These are phyloP conservation scores for Crax fasciolata DNA, from an alignment of 2,797 vertebrate species.

Conservation along the genomic window DNA sequence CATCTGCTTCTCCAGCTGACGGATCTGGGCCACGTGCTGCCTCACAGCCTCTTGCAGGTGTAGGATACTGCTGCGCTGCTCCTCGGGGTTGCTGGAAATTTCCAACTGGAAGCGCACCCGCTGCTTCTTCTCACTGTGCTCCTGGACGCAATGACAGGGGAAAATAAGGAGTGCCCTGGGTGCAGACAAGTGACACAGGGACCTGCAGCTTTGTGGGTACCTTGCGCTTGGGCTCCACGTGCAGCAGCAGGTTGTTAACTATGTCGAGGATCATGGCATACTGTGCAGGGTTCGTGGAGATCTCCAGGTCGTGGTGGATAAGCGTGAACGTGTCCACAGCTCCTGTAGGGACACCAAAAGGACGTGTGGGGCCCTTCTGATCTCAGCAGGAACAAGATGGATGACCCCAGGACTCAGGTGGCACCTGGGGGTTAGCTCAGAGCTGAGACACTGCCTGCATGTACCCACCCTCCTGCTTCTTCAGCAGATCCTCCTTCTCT, in stretches of 20 bases:
- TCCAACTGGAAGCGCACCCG: constrained; percentile 98
- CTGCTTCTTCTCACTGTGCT: constrained; percentile 99
- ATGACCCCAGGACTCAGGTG: background rate
- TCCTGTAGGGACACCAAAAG: constrained; percentile 79
- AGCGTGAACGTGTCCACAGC: constrained; percentile 98
- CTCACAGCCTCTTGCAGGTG: constrained; percentile 96
- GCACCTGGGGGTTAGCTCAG: background rate
- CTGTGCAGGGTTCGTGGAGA: constrained; percentile 97
- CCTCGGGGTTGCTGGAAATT: constrained; percentile 98
- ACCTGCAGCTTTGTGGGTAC: constrained; percentile 67
- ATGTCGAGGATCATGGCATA: constrained; percentile 99
- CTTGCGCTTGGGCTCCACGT: constrained; percentile 97
- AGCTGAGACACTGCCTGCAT: background rate
- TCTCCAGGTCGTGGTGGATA: constrained; percentile 98
- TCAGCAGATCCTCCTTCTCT: constrained; percentile 96
- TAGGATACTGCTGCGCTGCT: constrained; percentile 97
- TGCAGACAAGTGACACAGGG: fast-evolving
- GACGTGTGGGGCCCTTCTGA: background rate
- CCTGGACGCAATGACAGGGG: constrained; percentile 79
- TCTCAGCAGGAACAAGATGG: background rate
- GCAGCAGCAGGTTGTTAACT: constrained; percentile 96
- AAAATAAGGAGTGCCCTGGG: background rate
- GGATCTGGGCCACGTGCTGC: constrained; percentile 95
- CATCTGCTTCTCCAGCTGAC: constrained; percentile 97
- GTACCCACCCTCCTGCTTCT: constrained; percentile 93